Evolutionary conservation across 2,113 vertebrate species (phyloP).

Genomic region (Psilopsiagon aymara): DNA sequence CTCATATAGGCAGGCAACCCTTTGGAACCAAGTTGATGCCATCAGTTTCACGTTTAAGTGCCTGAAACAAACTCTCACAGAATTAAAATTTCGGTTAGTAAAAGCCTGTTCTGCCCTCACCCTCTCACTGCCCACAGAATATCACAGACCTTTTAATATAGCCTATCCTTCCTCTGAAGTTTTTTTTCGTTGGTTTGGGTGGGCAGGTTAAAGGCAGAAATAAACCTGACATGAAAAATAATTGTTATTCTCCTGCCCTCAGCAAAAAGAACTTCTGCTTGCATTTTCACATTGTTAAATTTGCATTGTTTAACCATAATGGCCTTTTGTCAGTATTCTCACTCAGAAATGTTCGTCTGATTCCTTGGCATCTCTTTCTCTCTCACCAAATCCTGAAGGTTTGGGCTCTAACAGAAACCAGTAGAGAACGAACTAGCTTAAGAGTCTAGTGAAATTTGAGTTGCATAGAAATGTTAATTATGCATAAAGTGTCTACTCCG

Average conservation of each 20-base stretch:
- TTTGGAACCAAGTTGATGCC: not conserved
- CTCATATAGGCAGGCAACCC: not conserved
- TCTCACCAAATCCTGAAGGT: not conserved
- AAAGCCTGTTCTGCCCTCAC: not conserved
- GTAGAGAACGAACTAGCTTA: not conserved
- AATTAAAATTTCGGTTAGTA: not conserved
- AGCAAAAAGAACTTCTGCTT: not conserved
- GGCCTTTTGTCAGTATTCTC: not conserved
- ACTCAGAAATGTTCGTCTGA: not conserved
- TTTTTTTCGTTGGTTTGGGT: not conserved
- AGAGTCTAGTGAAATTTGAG: not conserved
- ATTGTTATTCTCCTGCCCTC: not conserved
- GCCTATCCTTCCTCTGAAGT: not conserved
- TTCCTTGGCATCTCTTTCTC: not conserved
- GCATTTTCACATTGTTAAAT: not conserved
- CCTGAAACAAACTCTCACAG: not conserved
- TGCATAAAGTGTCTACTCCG: not conserved
- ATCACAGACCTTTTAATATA: not conserved
- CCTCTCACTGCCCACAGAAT: not conserved
- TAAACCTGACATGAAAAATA: not conserved
- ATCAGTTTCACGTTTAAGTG: not conserved
- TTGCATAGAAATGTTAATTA: not conserved
- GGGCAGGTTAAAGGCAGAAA: not conserved
- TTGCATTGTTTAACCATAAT: not conserved
- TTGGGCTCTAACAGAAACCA: not conserved